phyloP scores from a whole-genome alignment of 2,797 vertebrate genomes.

The Anolis apletophallus region DNA sequence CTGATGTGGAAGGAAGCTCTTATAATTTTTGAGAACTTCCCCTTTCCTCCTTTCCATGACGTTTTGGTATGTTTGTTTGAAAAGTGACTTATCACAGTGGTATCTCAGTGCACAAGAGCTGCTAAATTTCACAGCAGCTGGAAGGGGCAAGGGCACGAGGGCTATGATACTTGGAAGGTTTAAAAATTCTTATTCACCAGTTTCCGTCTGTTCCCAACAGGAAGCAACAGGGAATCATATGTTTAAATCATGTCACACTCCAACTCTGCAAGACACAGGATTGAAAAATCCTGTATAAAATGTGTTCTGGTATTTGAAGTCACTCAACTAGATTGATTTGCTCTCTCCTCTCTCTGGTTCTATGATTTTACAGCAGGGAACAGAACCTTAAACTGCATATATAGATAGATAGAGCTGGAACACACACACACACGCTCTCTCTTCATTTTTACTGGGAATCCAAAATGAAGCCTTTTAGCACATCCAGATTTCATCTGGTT shows the following conservation, averaged over 20 bases:
- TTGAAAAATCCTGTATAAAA: neutral
- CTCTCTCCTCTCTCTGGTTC: neutral
- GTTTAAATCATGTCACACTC: neutral
- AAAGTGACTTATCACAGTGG: neutral
- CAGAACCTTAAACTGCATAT: neutral
- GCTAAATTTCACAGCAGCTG: neutral
- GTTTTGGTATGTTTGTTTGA: neutral
- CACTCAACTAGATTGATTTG: neutral
- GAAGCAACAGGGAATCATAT: neutral
- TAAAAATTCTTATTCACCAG: neutral
- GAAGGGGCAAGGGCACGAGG: neutral
- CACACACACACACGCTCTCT: no score
- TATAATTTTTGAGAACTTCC: neutral
- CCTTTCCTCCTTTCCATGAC: neutral
- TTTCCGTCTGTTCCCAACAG: neutral
- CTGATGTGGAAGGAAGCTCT: neutral
- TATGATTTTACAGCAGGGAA: neutral
- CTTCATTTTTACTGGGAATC: neutral
- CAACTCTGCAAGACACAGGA: neutral
- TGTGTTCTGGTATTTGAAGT: neutral
- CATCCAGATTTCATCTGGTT: neutral
- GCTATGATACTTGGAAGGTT: neutral
- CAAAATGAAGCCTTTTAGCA: neutral
- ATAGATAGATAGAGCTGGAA: neutral
- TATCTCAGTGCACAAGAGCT: neutral